These are phyloP conservation scores for Crocodylus rhombifer DNA, from an alignment of 2,797 vertebrate species.

Conservation along the genomic window DNA sequence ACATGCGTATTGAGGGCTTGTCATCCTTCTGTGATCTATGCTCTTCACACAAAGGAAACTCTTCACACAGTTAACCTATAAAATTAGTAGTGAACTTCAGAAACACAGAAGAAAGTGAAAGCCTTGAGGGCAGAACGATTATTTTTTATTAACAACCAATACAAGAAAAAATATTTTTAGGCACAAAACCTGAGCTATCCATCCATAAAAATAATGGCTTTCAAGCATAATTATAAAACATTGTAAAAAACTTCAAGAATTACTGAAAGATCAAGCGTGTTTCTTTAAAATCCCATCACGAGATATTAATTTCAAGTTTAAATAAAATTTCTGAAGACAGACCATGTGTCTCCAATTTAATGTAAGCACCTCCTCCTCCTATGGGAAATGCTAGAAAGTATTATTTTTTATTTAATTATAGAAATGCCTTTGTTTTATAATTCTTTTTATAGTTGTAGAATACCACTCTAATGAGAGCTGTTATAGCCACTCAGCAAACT, in stretches of 20 bases:
- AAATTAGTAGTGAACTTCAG: not conserved
- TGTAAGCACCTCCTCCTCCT: not conserved
- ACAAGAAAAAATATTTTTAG: not conserved
- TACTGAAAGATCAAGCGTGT: not conserved
- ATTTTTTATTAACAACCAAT: not conserved
- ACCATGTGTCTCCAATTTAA: not conserved
- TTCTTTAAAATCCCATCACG: conserved; percentile 24
- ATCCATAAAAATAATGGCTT: conserved; percentile 25
- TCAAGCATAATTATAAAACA: conserved; percentile 39
- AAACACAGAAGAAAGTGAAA: not conserved
- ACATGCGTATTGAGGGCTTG: not conserved
- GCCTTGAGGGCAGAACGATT: conserved; percentile 19
- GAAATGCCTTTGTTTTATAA: not conserved
- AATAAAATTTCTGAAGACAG: not conserved
- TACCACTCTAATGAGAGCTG: not conserved
- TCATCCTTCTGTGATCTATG: not conserved
- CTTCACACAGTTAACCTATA: not conserved
- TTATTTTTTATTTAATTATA: not conserved
- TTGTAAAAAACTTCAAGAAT: not conserved
- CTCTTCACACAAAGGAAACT: conserved; percentile 7
- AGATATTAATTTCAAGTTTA: not conserved
- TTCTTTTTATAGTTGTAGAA: not conserved
- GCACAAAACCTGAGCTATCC: not conserved
- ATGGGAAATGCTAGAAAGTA: not conserved
- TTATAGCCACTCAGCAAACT: not conserved